Percentiles rank a stretch among this genome's conserved stretches.
phyloP scores from a whole-genome alignment of 2,797 vertebrate species.

The Austrolebias charrua region DNA sequence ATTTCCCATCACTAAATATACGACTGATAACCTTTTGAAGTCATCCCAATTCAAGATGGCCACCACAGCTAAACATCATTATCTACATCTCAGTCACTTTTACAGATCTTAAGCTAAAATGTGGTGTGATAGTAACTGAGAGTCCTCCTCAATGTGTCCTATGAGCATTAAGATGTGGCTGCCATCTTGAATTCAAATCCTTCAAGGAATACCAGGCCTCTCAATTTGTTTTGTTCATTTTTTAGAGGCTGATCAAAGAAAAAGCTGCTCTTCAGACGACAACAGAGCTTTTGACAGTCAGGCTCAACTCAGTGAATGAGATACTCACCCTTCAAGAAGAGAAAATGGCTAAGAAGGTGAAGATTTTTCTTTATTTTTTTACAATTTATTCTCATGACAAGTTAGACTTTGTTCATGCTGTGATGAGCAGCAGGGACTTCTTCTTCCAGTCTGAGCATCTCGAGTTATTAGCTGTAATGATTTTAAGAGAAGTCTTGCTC shows the following conservation, averaged over 20 bases:
- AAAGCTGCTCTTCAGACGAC: constrained; percentile 79
- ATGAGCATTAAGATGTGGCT: too few species aligned
- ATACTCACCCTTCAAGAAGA: constrained; percentile 87
- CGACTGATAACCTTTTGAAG: too few species aligned
- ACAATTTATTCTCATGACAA: not conserved
- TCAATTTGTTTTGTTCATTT: constrained; percentile 16
- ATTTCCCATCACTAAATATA: too few species aligned
- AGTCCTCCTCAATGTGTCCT: too few species aligned
- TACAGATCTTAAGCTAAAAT: too few species aligned
- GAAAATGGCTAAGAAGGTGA: constrained; percentile 80
- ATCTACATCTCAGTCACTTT: too few species aligned
- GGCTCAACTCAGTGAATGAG: constrained; percentile 83
- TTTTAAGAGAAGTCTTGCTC: not conserved
- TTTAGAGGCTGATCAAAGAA: constrained; percentile 83
- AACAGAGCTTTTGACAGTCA: constrained; percentile 82
- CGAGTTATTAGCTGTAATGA: not conserved
- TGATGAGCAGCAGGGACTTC: not conserved
- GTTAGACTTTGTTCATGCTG: not conserved
- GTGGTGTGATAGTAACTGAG: too few species aligned
- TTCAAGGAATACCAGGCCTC: too few species aligned
- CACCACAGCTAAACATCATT: too few species aligned
- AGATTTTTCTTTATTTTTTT: constrained; percentile 2
- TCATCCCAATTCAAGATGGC: too few species aligned
- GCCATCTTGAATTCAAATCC: too few species aligned
- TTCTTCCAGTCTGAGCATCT: not conserved